phyloP scores from a whole-genome alignment of 2,113 vertebrate species.

The Euleptes europaea region DNA sequence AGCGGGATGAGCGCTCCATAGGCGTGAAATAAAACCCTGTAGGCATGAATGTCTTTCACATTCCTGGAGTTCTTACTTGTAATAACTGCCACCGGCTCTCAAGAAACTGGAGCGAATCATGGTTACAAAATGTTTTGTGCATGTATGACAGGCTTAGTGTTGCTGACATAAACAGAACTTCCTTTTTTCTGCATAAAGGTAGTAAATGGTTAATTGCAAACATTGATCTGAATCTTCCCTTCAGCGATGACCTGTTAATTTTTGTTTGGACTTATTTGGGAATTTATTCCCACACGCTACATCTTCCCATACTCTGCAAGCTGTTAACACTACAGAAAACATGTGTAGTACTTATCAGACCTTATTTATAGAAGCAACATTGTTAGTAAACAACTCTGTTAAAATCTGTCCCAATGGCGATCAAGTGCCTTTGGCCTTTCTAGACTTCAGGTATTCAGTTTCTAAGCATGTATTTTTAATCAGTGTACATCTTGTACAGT shows the following conservation, averaged over 20 bases:
- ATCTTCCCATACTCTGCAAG: no score
- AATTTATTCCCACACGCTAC: no score
- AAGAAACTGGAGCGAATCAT: not conserved
- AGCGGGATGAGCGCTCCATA: not conserved
- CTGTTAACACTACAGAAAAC: slow-evolving; percentile 2
- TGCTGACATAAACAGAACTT: not conserved
- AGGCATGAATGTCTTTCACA: not conserved
- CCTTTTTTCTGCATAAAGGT: not conserved
- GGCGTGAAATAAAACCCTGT: not conserved
- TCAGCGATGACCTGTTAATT: not conserved
- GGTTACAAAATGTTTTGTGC: not conserved
- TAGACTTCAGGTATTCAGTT: not conserved
- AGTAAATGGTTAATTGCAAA: not conserved
- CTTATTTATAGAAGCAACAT: not conserved
- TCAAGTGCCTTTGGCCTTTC: not conserved
- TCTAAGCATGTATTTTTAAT: not conserved
- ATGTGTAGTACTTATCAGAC: not conserved
- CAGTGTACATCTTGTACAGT: not conserved
- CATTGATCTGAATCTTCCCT: not conserved
- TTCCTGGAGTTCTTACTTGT: not conserved
- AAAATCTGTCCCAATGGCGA: not conserved
- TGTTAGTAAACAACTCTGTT: slow-evolving; percentile 14
- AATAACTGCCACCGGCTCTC: not conserved
- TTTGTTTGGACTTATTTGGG: not conserved
- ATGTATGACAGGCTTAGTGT: not conserved